Percentiles rank a stretch among this genome's conserved stretches.
Conservation (phyloP, 1,140 invertebrate species). For the Ostrea denselamellosa region DNA sequence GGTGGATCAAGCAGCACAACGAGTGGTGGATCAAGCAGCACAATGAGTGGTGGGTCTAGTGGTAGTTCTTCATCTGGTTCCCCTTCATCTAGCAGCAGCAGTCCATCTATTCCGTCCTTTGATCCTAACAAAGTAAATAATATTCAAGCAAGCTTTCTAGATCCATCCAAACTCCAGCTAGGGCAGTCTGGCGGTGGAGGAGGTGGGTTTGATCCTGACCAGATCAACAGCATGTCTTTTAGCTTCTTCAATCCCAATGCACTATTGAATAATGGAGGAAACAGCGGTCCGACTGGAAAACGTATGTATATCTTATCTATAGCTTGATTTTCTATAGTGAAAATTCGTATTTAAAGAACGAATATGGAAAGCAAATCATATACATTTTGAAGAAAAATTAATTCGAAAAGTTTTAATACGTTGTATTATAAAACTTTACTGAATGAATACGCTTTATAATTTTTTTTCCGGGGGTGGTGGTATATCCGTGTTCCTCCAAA, state of each 20-base stretch:
- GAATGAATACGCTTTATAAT: background rate
- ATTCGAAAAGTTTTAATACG: no score
- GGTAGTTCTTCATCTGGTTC: conserved; percentile 18
- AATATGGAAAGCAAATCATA: no score
- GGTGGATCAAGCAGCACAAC: background rate
- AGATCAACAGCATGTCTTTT: conserved; percentile 50
- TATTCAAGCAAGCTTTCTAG: conserved; percentile 51
- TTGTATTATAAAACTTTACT: background rate
- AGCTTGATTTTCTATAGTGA: background rate
- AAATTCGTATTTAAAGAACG: no score
- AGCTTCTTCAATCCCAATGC: conserved; percentile 54
- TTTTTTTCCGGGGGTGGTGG: no score
- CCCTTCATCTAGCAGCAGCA: conserved; percentile 45
- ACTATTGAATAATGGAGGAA: conserved; percentile 47
- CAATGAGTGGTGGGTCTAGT: background rate
- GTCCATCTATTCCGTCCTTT: conserved; percentile 49
- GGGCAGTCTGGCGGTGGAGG: conserved; percentile 52
- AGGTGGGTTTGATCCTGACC: conserved; percentile 54
- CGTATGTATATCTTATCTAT: background rate
- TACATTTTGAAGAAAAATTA: no score
- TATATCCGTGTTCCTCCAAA: no score
- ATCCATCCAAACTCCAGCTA: conserved; percentile 52
- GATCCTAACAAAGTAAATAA: conserved; percentile 57
- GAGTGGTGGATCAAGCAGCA: conserved; percentile 29
- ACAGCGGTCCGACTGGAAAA: conserved; percentile 16